Conservation (phyloP, 2,888 invertebrate genomes). For the Pterostichus madidus region DNA sequence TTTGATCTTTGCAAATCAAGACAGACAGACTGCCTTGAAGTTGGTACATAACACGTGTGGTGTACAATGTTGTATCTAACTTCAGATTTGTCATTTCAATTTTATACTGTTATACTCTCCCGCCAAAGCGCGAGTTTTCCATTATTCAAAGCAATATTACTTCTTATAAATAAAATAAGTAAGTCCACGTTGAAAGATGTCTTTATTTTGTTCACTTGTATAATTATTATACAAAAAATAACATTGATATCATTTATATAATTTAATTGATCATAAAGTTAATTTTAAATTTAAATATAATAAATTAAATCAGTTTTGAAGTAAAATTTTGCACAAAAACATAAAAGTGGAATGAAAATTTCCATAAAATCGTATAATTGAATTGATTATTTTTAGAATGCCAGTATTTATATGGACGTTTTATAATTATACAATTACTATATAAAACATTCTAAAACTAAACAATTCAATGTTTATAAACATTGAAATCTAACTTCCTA, state of each 20-base stretch:
- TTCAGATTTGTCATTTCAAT: neutral
- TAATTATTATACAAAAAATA: constrained; percentile 44
- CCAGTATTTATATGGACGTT: constrained; percentile 42
- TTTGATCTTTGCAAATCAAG: constrained; percentile 64
- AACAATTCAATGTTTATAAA: constrained; percentile 44
- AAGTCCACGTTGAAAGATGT: constrained; percentile 3
- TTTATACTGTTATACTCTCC: neutral
- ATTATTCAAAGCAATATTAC: neutral
- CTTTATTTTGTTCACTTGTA: constrained; percentile 30
- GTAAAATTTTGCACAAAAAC: constrained; percentile 10
- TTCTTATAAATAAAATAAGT: neutral
- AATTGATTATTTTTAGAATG: constrained; percentile 50
- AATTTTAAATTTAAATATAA: constrained; percentile 41
- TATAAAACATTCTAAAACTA: constrained; percentile 59
- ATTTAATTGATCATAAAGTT: neutral
- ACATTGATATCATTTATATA: constrained; percentile 25
- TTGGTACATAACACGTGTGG: constrained; percentile 60
- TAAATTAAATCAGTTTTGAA: constrained; percentile 37
- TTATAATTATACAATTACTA: constrained; percentile 33
- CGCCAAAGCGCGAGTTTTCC: neutral
- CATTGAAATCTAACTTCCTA: neutral
- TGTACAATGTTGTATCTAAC: neutral
- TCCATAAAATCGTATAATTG: neutral
- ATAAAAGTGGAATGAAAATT: constrained; percentile 11
- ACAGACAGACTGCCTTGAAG: constrained; percentile 49